Conservation (phyloP, 2,888 invertebrate genomes). For the Lacanobia wlatinum region DNA sequence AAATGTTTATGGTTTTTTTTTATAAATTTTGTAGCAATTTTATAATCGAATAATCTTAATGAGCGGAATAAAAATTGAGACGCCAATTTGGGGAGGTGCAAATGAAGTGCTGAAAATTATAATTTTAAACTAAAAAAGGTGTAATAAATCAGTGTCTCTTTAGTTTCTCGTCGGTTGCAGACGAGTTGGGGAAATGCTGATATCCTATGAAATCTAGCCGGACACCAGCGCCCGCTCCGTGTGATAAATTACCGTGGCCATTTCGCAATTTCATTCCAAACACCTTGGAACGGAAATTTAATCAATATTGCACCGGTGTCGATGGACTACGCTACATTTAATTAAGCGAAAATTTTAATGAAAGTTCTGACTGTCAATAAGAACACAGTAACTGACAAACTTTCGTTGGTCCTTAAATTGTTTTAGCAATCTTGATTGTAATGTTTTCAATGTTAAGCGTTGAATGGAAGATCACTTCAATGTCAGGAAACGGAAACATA, state of each 20-base stretch:
- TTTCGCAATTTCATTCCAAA: constrained; percentile 47
- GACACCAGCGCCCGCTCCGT: constrained; percentile 52
- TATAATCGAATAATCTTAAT: constrained; percentile 14
- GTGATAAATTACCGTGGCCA: constrained; percentile 47
- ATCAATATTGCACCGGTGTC: constrained; percentile 50
- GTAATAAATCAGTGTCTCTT: constrained; percentile 48
- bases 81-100: background rate
- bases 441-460: constrained; percentile 30
- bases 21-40: constrained; percentile 30
- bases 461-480: constrained; percentile 38
- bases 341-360: constrained; percentile 36
- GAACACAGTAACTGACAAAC: constrained; percentile 29
- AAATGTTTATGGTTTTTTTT: constrained; percentile 32
- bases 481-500: constrained; percentile 17
- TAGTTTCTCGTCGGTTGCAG: constrained; percentile 45
- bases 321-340: constrained; percentile 21
- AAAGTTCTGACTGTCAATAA: constrained; percentile 21
- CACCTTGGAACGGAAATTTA: constrained; percentile 46
- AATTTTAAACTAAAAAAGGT: constrained; percentile 14
- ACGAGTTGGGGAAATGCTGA: constrained; percentile 69
- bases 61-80: constrained; percentile 1
- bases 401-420: constrained; percentile 23
- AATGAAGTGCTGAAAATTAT: constrained; percentile 17
- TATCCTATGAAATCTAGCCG: constrained; percentile 76
- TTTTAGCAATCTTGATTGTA: constrained; percentile 28